These are phyloP conservation scores for Epizoanthus stellaris DNA, from an alignment of 92 coral and sea anemone species.

Conservation along the genomic window DNA sequence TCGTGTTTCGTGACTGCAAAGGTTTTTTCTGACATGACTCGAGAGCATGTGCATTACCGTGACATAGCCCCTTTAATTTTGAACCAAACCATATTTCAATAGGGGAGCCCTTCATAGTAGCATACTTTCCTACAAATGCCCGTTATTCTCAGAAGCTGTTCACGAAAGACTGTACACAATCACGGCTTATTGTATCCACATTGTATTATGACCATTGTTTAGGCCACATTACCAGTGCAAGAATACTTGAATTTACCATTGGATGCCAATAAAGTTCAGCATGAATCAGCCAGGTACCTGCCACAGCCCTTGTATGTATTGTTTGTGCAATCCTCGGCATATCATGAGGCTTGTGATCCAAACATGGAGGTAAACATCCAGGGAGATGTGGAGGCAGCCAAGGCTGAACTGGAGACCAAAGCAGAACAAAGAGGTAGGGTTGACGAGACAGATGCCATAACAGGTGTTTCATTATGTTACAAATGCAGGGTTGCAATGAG, in stretches of 20 bases:
- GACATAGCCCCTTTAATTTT: no score
- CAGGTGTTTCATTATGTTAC: background rate
- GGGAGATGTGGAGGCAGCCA: constrained; percentile 95
- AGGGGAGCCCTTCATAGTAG: no score
- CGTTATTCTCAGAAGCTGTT: no score
- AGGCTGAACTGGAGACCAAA: constrained; percentile 92
- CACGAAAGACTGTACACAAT: no score
- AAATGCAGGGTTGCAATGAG: no score
- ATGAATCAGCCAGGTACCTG: constrained; percentile 90
- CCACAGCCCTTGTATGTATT: constrained; percentile 89
- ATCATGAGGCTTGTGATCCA: constrained; percentile 91
- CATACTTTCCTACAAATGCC: no score
- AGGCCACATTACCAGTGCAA: constrained; percentile 97
- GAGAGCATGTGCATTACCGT: no score
- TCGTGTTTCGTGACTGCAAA: no score
- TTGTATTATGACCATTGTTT: background rate
- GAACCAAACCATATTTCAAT: background rate
- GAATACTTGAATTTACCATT: constrained; percentile 89
- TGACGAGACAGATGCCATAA: background rate
- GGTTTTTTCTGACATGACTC: no score
- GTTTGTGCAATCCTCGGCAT: constrained; percentile 92
- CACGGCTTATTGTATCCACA: background rate
- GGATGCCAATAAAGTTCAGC: constrained; percentile 86
- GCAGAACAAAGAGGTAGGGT: constrained; percentile 64
- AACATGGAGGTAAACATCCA: constrained; percentile 77